Evolutionary conservation across 2,113 vertebrate genomes (phyloP), one percentile per base, ranked within the genome.

Genomic region (Callopanchax toddi): DNA sequence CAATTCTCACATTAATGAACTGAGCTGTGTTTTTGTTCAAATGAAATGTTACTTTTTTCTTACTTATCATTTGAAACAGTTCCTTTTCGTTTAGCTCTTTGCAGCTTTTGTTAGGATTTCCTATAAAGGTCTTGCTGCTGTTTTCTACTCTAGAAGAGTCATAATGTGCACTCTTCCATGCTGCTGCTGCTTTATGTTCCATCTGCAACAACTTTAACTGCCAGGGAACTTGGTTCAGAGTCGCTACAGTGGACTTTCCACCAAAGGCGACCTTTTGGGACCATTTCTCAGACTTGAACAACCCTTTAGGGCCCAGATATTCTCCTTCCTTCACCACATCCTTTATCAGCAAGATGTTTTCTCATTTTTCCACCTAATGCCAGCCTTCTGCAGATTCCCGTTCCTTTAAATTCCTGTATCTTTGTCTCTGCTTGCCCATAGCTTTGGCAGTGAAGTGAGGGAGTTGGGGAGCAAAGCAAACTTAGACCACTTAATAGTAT

Each of bases 401-500:
- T 45, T 64, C 53, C 45, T 73, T 59, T 72, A 63, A 67, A 53
- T 60, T 54, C 26, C 45, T 18, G 2, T 34, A 16, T 39, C 25
- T 40, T 44, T 55, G 25, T 12, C 13, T 44, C 18, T 44, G 5
- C 20, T 53, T 49, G 11, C 25, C 32, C 65, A 58, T 58, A 46
- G 60, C 39, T 72, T 16, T 18, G 68, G 49, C 50, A 56, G 60
- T 74, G 53, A 57, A 54, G 67, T 74, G 71, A 84, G 81, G 82
- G 82, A 73, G 67, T 56, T 56, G 32, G 73, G 63, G 70, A 83
- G 57, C 63, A 83, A 79, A 86, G 83, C 79, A 87, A 86, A 86
- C 72, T 73, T 74, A 23, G 55, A 60, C 60, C 72, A 74, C 71
- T 85, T 85, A 74, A 73, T 86, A 71, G 76, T 71, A 72, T 82